These are phyloP conservation scores for Micromesistius poutassou DNA, from an alignment of 2,797 vertebrate genomes.

Conservation along the genomic window DNA sequence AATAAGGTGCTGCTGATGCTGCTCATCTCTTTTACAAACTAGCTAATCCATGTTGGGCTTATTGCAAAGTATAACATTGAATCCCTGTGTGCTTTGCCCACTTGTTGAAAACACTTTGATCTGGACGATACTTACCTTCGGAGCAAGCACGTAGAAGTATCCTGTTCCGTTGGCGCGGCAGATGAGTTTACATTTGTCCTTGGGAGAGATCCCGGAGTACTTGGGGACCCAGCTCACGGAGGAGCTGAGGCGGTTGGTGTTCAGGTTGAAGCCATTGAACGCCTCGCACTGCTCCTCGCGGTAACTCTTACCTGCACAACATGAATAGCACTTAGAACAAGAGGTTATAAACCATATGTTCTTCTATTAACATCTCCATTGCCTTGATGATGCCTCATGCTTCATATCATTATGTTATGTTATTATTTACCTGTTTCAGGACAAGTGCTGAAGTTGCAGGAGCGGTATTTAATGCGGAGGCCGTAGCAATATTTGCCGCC, in stretches of 20 bases:
- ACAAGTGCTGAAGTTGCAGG: slow-evolving; percentile 87
- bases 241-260: slow-evolving; percentile 87
- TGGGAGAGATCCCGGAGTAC: slow-evolving; percentile 87
- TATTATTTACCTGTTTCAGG: slow-evolving; percentile 75
- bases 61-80: neutral
- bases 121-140: slow-evolving; percentile 76
- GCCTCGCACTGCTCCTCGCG: slow-evolving; percentile 93
- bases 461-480: slow-evolving; percentile 88
- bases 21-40: neutral
- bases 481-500: slow-evolving; percentile 94
- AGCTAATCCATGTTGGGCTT: neutral
- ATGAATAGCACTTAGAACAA: neutral
- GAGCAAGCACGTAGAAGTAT: slow-evolving; percentile 92
- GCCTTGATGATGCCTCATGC: neutral
- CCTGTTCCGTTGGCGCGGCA: slow-evolving; percentile 94
- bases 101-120: neutral
- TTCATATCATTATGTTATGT: too few species aligned
- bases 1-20: neutral
- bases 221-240: slow-evolving; percentile 92
- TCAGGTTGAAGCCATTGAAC: slow-evolving; percentile 91
- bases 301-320: slow-evolving; percentile 83
- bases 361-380: neutral
- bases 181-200: slow-evolving; percentile 95
- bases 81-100: neutral
- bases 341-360: neutral